phyloP scores from a whole-genome alignment of 2,113 vertebrate genomes.

The Tautogolabrus adspersus region DNA sequence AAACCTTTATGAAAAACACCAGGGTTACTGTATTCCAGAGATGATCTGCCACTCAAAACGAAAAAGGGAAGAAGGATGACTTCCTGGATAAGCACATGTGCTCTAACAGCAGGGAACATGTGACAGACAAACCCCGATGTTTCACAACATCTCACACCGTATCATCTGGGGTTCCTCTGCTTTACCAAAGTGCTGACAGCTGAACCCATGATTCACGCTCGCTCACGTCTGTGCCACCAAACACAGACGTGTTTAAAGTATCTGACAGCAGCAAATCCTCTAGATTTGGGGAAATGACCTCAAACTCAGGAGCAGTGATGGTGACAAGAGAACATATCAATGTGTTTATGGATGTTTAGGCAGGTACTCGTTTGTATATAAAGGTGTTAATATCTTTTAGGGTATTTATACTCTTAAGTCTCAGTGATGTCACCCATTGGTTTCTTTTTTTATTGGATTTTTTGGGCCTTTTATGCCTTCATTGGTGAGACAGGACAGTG shows the following conservation, averaged over 20 bases:
- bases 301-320: neutral
- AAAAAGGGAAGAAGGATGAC: conserved; percentile 54
- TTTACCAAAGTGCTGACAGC: conserved; percentile 63
- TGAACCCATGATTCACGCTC: conserved; percentile 63
- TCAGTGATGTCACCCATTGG: too few species aligned
- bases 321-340: too few species aligned
- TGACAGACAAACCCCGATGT: conserved; percentile 67
- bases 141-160: conserved; percentile 68
- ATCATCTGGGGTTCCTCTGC: conserved; percentile 54
- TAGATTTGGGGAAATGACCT: neutral
- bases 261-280: conserved; percentile 1
- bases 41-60: too few species aligned
- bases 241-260: neutral
- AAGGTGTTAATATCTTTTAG: too few species aligned
- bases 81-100: conserved; percentile 22
- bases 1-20: conserved; percentile 16
- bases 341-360: too few species aligned
- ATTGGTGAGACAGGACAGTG: too few species aligned
- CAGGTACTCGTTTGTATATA: too few species aligned
- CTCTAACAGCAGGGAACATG: conserved; percentile 60
- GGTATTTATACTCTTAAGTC: too few species aligned
- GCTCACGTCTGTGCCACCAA: conserved; percentile 31
- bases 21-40: neutral
- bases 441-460: too few species aligned
- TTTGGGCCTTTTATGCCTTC: too few species aligned